These are phyloP conservation scores for Psilopsiagon aurifrons DNA, from an alignment of 2,113 vertebrate genomes.

Conservation along the genomic window DNA sequence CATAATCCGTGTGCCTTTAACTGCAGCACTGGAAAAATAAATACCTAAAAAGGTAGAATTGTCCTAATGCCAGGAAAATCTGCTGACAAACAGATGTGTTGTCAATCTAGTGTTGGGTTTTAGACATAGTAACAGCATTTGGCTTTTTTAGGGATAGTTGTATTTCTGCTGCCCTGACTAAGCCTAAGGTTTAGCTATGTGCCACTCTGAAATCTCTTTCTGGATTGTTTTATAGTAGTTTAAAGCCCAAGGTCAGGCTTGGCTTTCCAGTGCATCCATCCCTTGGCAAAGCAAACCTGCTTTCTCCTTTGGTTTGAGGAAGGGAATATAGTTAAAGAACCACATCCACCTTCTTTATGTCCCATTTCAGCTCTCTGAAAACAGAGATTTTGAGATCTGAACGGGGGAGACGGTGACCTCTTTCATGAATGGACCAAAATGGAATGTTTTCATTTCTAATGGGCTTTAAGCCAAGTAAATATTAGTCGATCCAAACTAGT, in stretches of 20 bases:
- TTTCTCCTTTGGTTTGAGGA: neutral
- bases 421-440: conserved; percentile 46
- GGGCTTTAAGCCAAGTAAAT: conserved; percentile 66
- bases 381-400: neutral
- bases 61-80: neutral
- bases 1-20: neutral
- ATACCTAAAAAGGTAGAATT: neutral
- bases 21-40: neutral
- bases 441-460: conserved; percentile 70
- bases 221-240: neutral
- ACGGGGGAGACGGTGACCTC: conserved; percentile 4
- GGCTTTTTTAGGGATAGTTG: neutral
- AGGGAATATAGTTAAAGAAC: neutral
- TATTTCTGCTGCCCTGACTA: neutral
- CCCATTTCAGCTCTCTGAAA: neutral
- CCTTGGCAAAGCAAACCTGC: neutral
- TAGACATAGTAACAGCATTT: neutral
- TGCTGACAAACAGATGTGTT: neutral
- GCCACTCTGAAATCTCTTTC: neutral
- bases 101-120: neutral
- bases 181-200: neutral
- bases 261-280: neutral
- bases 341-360: neutral
- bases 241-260: neutral
- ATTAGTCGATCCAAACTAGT: conserved; percentile 61